phyloP scores from a whole-genome alignment of 2,888 invertebrate genomes.

The Temnothorax rugatulus region DNA sequence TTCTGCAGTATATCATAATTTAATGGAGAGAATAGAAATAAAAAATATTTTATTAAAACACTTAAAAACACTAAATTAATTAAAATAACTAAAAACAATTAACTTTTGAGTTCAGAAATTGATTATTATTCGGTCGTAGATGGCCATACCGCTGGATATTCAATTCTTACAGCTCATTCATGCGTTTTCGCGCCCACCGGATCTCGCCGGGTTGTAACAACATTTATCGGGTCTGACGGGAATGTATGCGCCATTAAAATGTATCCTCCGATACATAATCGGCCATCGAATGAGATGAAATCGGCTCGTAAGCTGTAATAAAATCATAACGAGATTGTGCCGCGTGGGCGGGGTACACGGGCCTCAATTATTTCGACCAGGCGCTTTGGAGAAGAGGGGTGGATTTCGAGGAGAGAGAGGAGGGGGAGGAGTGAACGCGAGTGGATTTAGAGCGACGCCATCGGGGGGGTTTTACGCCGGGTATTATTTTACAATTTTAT shows the following conservation, averaged over 20 bases:
- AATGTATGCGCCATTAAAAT: constrained; percentile 56
- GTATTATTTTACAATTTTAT: constrained; percentile 75
- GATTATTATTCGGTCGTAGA: not conserved
- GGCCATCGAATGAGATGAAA: constrained; percentile 70
- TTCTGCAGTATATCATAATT: not conserved
- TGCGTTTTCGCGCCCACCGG: not conserved
- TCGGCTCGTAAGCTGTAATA: constrained; percentile 71
- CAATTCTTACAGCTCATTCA: constrained; percentile 3
- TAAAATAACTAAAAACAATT: not conserved
- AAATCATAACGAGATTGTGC: constrained; percentile 74
- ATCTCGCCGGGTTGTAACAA: constrained; percentile 20
- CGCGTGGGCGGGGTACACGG: constrained; percentile 63
- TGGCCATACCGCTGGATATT: not conserved
- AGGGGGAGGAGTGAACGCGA: constrained; percentile 34
- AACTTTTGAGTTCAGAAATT: not conserved
- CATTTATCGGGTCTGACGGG: constrained; percentile 26
- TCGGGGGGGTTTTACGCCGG: constrained; percentile 62
- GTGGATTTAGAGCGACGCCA: constrained; percentile 70
- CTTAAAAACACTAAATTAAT: not conserved
- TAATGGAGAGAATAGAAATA: not conserved
- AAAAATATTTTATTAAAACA: not conserved
- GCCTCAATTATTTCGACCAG: constrained; percentile 73
- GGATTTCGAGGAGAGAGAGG: constrained; percentile 11
- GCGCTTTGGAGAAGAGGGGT: constrained; percentile 2
- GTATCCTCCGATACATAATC: constrained; percentile 65